Evolutionary conservation across 2,888 invertebrate genomes (phyloP), one percentile per base, ranked within the genome.

Genomic region (Volucella bombylans): DNA sequence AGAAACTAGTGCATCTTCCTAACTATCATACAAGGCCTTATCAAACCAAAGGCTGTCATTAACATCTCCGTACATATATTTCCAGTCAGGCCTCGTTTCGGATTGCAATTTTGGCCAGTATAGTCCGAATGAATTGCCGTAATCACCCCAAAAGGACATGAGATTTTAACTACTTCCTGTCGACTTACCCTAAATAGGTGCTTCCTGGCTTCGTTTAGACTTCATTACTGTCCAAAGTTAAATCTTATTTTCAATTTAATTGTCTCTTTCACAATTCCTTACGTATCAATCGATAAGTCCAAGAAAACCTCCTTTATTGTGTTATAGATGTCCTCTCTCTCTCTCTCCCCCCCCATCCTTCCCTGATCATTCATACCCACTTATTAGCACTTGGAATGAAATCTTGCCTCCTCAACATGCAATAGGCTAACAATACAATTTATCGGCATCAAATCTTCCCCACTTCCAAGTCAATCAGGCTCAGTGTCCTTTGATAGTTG

Each of bases 381-480:
- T 81, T 69, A 71, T 64, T 68, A 52, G 69, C 59, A 23, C 18
- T 50, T 68, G 10, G 50, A 57, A 12, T 31, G 10, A 57, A 50
- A 12, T n/a, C 38, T 15, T 8, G 15, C 38, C 39, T 61, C 31
- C 43, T 10, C 23, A 45, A 43, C 61, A 39, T 54, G 41, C 61
- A 61, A 57, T 54, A 65, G 39, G 68, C 41, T 43, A 74, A 68
- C 79, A 82, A 73, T 79, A 82, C 73, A 82, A 82, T 79, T 79
- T 79, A 79, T 73, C 73, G 55, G 23, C 59, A 43, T 47, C 61
- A 61, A 80, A 68, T 67, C 69, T 65, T 57, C 39, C 71, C 80
- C 80, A 61, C 69, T 61, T 57, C 39, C 71, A 83, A 83, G 65
- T 80, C 80, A 83, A 83, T 83, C 83, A 83, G 49, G 74, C 65